A percentile compares a stretch with the other conserved stretches of the same genome.
Evolutionary conservation across 2,113 vertebrate genomes (phyloP).

Genomic region (Pristiophorus japonicus): DNA sequence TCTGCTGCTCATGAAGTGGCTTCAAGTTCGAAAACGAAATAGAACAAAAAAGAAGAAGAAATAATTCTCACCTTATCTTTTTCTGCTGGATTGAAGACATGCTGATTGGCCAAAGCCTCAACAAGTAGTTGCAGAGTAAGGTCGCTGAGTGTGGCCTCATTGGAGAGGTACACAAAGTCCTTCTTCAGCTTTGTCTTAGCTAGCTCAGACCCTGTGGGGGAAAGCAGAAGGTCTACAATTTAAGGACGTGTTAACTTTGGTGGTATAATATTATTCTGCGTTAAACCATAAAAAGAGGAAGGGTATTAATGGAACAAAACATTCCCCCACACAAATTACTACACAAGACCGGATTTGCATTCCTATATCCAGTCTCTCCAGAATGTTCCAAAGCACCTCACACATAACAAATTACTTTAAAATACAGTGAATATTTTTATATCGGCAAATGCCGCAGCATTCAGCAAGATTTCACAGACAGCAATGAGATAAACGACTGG

Average conservation of each 20-base stretch:
- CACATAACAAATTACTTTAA: neutral
- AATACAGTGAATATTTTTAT: neutral
- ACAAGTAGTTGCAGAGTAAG: neutral
- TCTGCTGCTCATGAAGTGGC: neutral
- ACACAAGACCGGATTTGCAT: neutral
- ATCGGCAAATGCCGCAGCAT: neutral
- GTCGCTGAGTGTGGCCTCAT: neutral
- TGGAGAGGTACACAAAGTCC: neutral
- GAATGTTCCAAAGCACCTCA: neutral
- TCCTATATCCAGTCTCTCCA: neutral
- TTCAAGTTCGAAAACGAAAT: neutral
- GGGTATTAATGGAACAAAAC: too few relatives aligned
- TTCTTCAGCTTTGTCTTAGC: neutral
- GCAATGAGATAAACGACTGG: neutral
- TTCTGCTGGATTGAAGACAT: neutral
- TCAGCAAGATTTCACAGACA: neutral
- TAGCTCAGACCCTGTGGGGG: neutral
- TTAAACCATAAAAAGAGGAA: too few relatives aligned
- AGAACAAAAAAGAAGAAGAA: neutral
- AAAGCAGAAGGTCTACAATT: neutral
- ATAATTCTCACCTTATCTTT: neutral
- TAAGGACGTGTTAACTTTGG: neutral
- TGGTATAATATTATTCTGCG: neutral
- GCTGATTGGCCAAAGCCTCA: neutral
- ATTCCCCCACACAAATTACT: neutral